Evolutionary conservation across 2,797 vertebrate species (phyloP).

Genomic region (Ispidina lecontei): DNA sequence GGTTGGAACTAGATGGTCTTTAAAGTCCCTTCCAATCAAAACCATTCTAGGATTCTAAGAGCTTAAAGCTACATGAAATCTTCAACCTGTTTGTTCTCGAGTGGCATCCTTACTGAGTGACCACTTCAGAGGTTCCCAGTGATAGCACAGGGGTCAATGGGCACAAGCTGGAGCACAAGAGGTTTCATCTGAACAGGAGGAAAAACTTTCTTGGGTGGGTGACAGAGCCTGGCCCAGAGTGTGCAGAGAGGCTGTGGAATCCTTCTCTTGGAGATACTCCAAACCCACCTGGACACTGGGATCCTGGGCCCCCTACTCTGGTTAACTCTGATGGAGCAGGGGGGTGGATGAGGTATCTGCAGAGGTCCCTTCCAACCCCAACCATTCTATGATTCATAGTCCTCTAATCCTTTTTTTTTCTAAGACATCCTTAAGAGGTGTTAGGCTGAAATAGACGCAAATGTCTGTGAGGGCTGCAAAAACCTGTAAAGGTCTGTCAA

Average conservation of each 20-base stretch:
- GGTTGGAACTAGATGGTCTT: background rate
- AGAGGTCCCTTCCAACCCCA: background rate
- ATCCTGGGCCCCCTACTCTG: background rate
- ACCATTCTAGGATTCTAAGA: background rate
- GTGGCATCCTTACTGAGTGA: background rate
- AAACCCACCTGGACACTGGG: background rate
- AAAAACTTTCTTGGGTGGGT: too few species aligned
- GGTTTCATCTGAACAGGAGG: too few species aligned
- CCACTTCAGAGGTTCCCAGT: background rate
- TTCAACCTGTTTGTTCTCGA: background rate
- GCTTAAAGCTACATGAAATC: background rate
- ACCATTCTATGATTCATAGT: background rate
- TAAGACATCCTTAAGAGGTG: background rate
- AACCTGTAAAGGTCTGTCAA: background rate
- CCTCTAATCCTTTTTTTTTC: background rate
- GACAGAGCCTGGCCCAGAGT: background rate
- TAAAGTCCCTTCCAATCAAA: background rate
- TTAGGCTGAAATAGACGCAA: background rate
- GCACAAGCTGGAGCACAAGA: too few species aligned
- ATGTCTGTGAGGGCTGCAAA: background rate
- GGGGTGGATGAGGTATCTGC: background rate
- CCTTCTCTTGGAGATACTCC: background rate
- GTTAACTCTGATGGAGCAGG: background rate
- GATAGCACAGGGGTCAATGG: background rate
- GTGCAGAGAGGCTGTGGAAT: background rate